phyloP scores from a whole-genome alignment of 2,113 vertebrate species.

The Pangasianodon hypophthalmus region DNA sequence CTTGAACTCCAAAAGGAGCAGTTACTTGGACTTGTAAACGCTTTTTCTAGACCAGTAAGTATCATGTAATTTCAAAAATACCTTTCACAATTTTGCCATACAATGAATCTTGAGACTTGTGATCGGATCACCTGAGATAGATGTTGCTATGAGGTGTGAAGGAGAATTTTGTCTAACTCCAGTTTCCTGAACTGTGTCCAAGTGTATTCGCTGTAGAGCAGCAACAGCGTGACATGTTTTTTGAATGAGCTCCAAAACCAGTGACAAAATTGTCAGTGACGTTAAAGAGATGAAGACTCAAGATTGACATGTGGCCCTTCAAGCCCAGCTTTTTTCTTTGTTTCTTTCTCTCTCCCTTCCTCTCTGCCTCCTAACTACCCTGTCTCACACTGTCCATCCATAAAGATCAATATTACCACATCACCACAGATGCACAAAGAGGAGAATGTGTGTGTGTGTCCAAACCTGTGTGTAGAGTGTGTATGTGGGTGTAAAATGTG shows the following conservation, averaged over 20 bases:
- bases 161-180: neutral
- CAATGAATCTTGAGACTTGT: neutral
- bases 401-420: conserved; percentile 28
- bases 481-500: conserved; percentile 27
- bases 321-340: neutral
- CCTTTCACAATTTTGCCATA: neutral
- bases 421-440: neutral
- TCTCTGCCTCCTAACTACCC: neutral
- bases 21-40: neutral
- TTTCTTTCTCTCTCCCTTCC: neutral
- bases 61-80: neutral
- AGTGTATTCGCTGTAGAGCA: neutral
- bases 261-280: neutral
- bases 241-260: neutral
- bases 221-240: neutral
- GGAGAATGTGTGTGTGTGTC: neutral
- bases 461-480: conserved; percentile 12
- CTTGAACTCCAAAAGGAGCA: neutral
- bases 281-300: conserved; percentile 32
- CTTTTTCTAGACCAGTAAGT: neutral
- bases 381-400: neutral
- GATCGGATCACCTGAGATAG: neutral
- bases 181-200: neutral
- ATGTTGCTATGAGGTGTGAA: neutral
- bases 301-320: neutral